Conservation (phyloP, 1,140 invertebrate genomes). For the Metopolophium dirhodum region DNA sequence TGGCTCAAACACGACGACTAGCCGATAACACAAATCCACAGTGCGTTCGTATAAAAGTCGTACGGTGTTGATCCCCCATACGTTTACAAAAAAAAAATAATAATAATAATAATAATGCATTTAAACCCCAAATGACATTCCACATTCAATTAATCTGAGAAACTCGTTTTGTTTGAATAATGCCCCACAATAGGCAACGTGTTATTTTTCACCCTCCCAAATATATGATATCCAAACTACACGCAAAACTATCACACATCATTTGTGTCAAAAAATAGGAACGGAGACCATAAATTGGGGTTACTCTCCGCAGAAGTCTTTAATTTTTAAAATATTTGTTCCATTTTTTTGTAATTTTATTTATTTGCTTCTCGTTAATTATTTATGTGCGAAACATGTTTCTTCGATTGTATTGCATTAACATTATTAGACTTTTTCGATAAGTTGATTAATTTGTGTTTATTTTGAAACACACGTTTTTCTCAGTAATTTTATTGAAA, state of each 20-base stretch:
- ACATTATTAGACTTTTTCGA: neutral
- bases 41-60: neutral
- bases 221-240: neutral
- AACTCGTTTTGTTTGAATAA: neutral
- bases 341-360: neutral
- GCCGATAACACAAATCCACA: neutral
- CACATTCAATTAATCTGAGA: constrained; percentile 33
- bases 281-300: neutral
- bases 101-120: constrained; percentile 15
- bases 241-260: neutral
- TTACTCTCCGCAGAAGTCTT: neutral
- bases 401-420: neutral
- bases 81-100: neutral
- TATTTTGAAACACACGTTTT: neutral
- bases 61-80: neutral
- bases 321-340: neutral
- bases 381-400: neutral
- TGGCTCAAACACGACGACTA: neutral
- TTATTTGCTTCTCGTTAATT: neutral
- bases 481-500: neutral
- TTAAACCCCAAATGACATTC: constrained; percentile 21
- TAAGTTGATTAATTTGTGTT: neutral
- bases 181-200: neutral
- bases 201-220: constrained; percentile 36
- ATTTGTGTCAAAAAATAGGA: neutral